A percentile compares a stretch with the other conserved stretches of the same genome.
These are phyloP conservation scores for Theretra japonica DNA, from an alignment of 2,888 invertebrate genomes.

Conservation along the genomic window DNA sequence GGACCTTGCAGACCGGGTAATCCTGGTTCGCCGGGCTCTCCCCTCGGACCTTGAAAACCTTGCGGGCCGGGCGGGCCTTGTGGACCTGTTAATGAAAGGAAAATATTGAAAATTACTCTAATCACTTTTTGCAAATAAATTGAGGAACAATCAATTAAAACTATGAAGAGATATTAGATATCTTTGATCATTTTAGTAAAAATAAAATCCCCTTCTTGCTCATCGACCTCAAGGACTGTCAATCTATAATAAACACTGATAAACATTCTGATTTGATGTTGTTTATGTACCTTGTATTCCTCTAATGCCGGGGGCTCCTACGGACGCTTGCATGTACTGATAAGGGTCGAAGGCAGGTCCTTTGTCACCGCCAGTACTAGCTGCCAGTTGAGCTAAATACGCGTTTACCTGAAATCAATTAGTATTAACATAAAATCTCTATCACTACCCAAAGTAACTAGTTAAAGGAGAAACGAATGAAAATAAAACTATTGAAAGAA, in stretches of 20 bases:
- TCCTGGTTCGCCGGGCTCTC: slow-evolving; percentile 91
- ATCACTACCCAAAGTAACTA: no score
- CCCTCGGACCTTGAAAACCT: slow-evolving; percentile 93
- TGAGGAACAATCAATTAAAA: no score
- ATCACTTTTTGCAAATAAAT: no score
- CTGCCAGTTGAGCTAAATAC: slow-evolving; percentile 90
- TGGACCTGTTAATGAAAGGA: slow-evolving; percentile 59
- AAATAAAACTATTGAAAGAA: no score
- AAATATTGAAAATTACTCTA: not conserved
- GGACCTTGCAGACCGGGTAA: slow-evolving; percentile 87
- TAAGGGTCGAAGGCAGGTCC: slow-evolving; percentile 89
- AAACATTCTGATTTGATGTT: no score
- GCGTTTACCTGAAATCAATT: slow-evolving; percentile 82
- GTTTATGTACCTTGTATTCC: slow-evolving; percentile 88
- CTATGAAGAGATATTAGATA: no score
- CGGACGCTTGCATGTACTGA: slow-evolving; percentile 91
- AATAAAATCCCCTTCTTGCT: no score
- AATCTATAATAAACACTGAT: no score
- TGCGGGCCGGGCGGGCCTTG: slow-evolving; percentile 86
- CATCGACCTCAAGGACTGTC: no score
- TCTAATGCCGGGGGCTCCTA: slow-evolving; percentile 91
- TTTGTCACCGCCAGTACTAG: slow-evolving; percentile 90
- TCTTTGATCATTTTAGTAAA: no score
- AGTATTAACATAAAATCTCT: not conserved
- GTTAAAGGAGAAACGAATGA: no score